Base-by-base conservation (phyloP, 2,113 vertebrate species). In the Buteo buteo region DNA sequence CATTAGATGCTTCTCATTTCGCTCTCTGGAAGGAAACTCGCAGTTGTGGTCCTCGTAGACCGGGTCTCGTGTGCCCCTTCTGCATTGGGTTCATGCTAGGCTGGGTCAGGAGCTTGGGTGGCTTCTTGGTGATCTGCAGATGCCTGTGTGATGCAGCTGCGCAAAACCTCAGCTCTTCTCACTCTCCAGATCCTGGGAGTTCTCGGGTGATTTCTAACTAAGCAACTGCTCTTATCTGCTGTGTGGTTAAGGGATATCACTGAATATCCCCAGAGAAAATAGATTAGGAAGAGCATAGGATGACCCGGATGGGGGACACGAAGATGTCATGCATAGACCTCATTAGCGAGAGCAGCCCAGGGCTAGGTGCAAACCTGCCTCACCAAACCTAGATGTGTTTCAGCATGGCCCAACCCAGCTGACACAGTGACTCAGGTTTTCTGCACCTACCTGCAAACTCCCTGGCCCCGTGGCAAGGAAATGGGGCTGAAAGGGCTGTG, bases 21-120 rank as follows among this genome's bases (percentile, higher is more conserved):
- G 9, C 28, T 67, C 12, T 28, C 38, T 12, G 1, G 25, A 40
- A 16, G 47, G 36, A 9, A 85, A 45, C 26, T 59, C 5, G 3
- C 1, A 0, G 13, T 34, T 2, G 0, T 3, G 50, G 21, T 40
- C 6, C 26, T 62, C 20, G 3, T 6, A 15, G 31, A 10, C 6
- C 28, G 45, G 65, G 21, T 81, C 42, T 36, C 6, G 13, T 6
- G 29, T 57, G 44, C 8, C 26, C 57, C 29, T 5, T 18, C 40
- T 16, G 7, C 4, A 0, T 2, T 9, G 49, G 11, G 31, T 20
- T 66, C 11, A 4, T 38, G 36, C 34, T 10, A 5, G 7, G n/a
- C 64, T 71, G 34, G 44, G 25, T 57, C 36, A 47, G 69, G 38
- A 32, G 34, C 0, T 0, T 24, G 32, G 12, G 34, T 21, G 13